phyloP scores from a whole-genome alignment of 2,797 vertebrate genomes.

The Galago senegalensis region DNA sequence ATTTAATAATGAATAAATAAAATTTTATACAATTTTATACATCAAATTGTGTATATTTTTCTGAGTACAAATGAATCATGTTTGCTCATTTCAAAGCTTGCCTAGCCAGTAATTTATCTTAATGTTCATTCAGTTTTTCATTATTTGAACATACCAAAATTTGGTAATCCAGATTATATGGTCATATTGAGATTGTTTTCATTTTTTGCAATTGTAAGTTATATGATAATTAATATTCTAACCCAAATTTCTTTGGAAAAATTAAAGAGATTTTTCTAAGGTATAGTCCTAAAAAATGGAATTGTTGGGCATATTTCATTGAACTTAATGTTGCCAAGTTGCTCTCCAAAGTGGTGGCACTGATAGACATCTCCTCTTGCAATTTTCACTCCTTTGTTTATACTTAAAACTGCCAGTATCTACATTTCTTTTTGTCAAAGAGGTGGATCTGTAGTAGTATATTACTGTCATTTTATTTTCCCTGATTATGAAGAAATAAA shows the following conservation, averaged over 20 bases:
- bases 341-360: neutral
- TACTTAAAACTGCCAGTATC: neutral
- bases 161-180: neutral
- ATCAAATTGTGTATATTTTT: slow-evolving; percentile 4
- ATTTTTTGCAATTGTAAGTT: neutral
- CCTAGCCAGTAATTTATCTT: neutral
- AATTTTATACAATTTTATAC: neutral
- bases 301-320: neutral
- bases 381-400: neutral
- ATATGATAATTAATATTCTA: neutral
- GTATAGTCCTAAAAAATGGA: neutral
- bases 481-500: neutral
- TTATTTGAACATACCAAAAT: neutral
- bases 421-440: neutral
- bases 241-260: neutral
- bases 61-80: neutral
- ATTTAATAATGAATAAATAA: no score
- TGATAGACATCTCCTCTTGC: neutral
- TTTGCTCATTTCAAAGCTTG: neutral
- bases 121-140: neutral
- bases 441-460: neutral
- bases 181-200: neutral
- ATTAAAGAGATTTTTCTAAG: neutral
- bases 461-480: neutral
- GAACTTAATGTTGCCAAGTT: neutral